Evolutionary conservation across 2,888 invertebrate species (phyloP), one percentile per base, ranked within the genome.

Genomic region (Caenorhabditis sp.): DNA sequence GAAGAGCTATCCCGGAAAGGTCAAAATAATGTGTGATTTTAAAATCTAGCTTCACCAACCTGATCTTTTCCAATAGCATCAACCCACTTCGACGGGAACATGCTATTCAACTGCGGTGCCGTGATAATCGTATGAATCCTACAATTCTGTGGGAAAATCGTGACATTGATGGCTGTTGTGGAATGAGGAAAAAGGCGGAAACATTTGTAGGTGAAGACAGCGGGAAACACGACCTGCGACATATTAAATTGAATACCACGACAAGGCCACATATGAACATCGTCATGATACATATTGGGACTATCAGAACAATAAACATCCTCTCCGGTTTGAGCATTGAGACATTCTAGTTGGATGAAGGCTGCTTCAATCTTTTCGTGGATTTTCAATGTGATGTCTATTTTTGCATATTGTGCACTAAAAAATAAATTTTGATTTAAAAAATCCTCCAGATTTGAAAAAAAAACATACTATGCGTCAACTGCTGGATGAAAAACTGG

Each of bases 241-340:
- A 17, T 54, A 7, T 0, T 10, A 8, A 58, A n/a, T 36, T 38
- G 21, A 14, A 72, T 26, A 10, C 58, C 69, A n/a, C 68, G 61
- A 61, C 69, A 73, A 4, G 69, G 73, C 63, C 69, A 69, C 25
- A 59, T 58, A 38, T 54, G 62, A 26, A 62, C 49, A 53, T 61
- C 62, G 53, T 68, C 52, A 14, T 64, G 60, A 26, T 27, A 59
- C 68, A 67, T 56, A 1, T 49, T 52, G 17, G 59, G 58, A 0
- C 54, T 62, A 57, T 80, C 59, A n/a, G 83, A 79, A 54, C 85
- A 85, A 67, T 85, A 85, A 7, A 66, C 64, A 65, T 85, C 84
- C 0, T 70, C 71, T 8, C 66, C 67, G 43, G 80, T 64, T 12
- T 82, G 69, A 10, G 85, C 78, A 27, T 77, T 64, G 14, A 85